These are phyloP conservation scores for Meganola albula DNA, from an alignment of 2,888 invertebrate species.

Conservation along the genomic window DNA sequence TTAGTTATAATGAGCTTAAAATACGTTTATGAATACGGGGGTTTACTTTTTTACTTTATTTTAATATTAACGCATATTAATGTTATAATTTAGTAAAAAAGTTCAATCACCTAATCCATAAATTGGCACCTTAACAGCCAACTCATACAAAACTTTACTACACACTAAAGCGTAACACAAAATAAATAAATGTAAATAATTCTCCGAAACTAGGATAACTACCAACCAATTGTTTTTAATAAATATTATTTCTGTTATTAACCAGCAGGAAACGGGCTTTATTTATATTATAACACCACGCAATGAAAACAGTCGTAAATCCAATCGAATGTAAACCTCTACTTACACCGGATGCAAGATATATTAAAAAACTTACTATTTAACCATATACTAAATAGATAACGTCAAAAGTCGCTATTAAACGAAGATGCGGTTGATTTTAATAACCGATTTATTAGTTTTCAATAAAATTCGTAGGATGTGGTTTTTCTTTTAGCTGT, in stretches of 20 bases:
- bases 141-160: constrained; percentile 1
- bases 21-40: too few species aligned
- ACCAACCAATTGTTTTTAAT: constrained; percentile 61
- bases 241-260: constrained; percentile 65
- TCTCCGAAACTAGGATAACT: constrained; percentile 35
- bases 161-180: constrained; percentile 18
- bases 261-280: constrained; percentile 68
- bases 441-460: constrained; percentile 55
- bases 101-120: too few species aligned
- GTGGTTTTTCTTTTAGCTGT: constrained; percentile 53
- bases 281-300: constrained; percentile 73
- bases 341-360: constrained; percentile 59
- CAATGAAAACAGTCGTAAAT: constrained; percentile 76
- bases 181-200: constrained; percentile 21
- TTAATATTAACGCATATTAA: too few species aligned
- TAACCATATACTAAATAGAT: constrained; percentile 60
- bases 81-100: too few species aligned
- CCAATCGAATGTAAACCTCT: constrained; percentile 68
- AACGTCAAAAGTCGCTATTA: constrained; percentile 42
- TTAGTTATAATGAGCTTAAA: too few species aligned
- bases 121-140: too few species aligned
- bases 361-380: constrained; percentile 68
- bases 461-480: constrained; percentile 59
- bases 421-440: constrained; percentile 53
- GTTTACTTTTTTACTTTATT: too few species aligned